Conservation (phyloP, 2,113 vertebrate genomes). For the Barnardius zonarius region DNA sequence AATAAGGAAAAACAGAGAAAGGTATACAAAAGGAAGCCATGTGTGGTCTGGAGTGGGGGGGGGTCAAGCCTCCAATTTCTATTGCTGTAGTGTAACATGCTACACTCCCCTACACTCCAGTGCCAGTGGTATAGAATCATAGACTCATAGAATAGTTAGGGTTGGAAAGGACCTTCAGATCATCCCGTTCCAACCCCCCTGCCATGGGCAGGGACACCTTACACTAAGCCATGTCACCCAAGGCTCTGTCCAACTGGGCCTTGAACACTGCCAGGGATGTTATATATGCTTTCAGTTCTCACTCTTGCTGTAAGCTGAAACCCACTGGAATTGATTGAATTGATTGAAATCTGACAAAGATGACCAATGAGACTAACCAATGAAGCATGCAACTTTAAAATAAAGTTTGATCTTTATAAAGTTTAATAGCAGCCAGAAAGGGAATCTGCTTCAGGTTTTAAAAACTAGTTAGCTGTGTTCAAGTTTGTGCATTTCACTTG, state of each 20-base stretch:
- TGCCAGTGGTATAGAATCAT: too few species aligned
- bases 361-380: not conserved
- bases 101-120: fast-evolving
- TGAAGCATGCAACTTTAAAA: not conserved
- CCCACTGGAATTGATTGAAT: not conserved
- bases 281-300: not conserved
- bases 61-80: not conserved
- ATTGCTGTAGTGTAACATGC: not conserved
- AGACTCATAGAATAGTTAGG: too few species aligned
- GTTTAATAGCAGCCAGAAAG: not conserved
- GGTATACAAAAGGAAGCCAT: not conserved
- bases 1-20: not conserved
- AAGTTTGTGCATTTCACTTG: fast-evolving
- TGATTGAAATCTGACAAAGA: not conserved
- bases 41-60: not conserved
- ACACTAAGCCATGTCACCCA: too few species aligned
- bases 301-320: not conserved
- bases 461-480: not conserved
- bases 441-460: not conserved
- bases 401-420: not conserved
- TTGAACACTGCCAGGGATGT: not conserved
- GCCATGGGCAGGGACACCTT: too few species aligned
- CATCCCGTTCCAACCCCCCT: too few species aligned
- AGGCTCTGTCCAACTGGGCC: too few species aligned
- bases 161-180: too few species aligned